Base-by-base conservation (phyloP, 64 coral and sea anemone species). In the Pocillopora damicornis region DNA sequence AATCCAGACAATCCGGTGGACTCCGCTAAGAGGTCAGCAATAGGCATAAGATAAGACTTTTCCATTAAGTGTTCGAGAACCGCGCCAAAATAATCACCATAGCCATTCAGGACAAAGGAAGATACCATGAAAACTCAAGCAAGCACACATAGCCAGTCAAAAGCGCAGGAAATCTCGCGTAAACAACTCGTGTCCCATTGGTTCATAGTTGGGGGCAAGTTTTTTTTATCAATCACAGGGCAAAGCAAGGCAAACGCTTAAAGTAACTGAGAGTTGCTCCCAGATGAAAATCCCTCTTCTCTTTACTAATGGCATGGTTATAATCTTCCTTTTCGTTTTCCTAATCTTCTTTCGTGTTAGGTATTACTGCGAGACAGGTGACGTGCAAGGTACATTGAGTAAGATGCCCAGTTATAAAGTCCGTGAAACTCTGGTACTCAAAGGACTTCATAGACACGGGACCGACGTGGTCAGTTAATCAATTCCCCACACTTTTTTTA, bases 371-470 rank as follows among this genome's bases (percentile, higher is more conserved):
- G 91, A 93, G 60, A 93, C 91, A 11, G 78, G 88, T 37, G 94
- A 96, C 37, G 86, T 93, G 20, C 61, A 83, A 79, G 94, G 94
- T 35, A 90, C 94, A 16, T 73, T 96, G 5, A 86, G 82, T 2
- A 90, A 79, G 58, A 96, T 96, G 91, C 94, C 94, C 16, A 35
- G 22, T 26, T 83, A 83, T 45, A 92, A 93, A 74, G 79, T 86
- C 22, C 94, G 94, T 58, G 94, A 96, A 82, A 82, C 77, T 11
- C 62, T 93, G n/a, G 87, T 96, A 2, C 91, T 96, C 12, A 96
- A 92, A 75, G 89, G 91, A 17, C 91, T 96, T 73, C 94, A 86
- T 80, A 69, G 94, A 68, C 94, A 96, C 89, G 91, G 94, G 1
- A 89, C 60, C n/a, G 91, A 89, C 15, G 23, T 37, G 76, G 94